Evolutionary conservation across 2,888 invertebrate species (phyloP).

Genomic region (Aleiodes leptofemur): DNA sequence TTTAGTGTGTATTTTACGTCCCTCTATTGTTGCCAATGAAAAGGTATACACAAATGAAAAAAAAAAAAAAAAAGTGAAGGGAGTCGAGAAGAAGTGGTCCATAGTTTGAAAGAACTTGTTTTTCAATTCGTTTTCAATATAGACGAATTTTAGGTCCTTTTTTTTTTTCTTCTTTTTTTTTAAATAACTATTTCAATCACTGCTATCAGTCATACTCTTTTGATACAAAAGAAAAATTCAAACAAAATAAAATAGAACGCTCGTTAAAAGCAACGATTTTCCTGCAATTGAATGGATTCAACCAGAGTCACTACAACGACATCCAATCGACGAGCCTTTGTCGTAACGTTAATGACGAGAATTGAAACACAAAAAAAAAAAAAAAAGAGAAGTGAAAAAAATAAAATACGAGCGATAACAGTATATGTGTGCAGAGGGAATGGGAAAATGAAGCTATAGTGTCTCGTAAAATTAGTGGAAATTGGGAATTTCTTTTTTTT

Average conservation of each 20-base stretch:
- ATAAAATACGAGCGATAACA: neutral
- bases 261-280: slow-evolving; percentile 26
- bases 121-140: too few relatives aligned
- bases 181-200: too few relatives aligned
- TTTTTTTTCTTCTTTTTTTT: too few relatives aligned
- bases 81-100: too few relatives aligned
- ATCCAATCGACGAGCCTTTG: slow-evolving; percentile 35
- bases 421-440: neutral
- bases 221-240: too few relatives aligned
- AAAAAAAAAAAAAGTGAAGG: neutral
- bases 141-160: too few relatives aligned
- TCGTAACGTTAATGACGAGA: slow-evolving; percentile 36
- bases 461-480: too few relatives aligned
- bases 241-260: neutral
- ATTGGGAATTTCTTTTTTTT: neutral
- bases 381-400: too few relatives aligned
- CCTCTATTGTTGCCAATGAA: slow-evolving; percentile 31
- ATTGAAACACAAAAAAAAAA: neutral
- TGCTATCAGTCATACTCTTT: too few relatives aligned
- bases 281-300: slow-evolving; percentile 31
- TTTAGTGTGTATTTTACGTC: slow-evolving; percentile 28
- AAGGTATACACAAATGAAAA: slow-evolving; percentile 31
- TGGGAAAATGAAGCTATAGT: neutral
- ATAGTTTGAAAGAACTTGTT: too few relatives aligned
- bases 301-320: slow-evolving; percentile 28